Conservation (phyloP, 2,888 invertebrate species). For the Pelosia muscerda region DNA sequence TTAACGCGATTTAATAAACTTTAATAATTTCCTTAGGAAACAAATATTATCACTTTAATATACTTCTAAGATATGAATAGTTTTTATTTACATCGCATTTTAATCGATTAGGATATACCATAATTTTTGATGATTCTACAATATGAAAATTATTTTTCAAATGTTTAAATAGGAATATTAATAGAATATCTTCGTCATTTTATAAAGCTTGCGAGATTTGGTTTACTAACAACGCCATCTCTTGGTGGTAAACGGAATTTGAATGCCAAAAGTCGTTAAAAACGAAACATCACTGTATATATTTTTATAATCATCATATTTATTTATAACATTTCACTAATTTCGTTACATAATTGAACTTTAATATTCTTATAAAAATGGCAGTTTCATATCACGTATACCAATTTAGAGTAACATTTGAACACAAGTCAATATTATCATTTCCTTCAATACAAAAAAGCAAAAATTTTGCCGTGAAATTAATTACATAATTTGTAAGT, state of each 20-base stretch:
- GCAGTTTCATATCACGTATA: constrained; percentile 84
- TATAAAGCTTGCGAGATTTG: constrained; percentile 41
- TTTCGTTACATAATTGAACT: constrained; percentile 64
- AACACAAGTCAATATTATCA: constrained; percentile 62
- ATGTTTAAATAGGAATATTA: constrained; percentile 49
- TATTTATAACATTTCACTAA: constrained; percentile 47
- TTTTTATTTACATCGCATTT: constrained; percentile 74
- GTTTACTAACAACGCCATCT: constrained; percentile 32
- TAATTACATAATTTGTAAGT: constrained; percentile 26
- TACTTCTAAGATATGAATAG: constrained; percentile 84
- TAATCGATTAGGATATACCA: constrained; percentile 56
- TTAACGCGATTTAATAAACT: constrained; percentile 81
- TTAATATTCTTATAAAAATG: constrained; percentile 75
- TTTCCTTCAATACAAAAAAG: constrained; percentile 53
- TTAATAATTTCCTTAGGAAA: constrained; percentile 85
- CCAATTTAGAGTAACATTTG: constrained; percentile 68
- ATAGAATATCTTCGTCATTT: constrained; percentile 43
- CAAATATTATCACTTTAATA: constrained; percentile 82
- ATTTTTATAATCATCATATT: constrained; percentile 22
- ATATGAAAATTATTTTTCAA: constrained; percentile 49
- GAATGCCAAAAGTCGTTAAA: constrained; percentile 34
- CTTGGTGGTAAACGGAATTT: constrained; percentile 32
- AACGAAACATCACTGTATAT: constrained; percentile 42
- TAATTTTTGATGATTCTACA: constrained; percentile 48
- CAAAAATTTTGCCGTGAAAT: constrained; percentile 76